These are phyloP conservation scores for Fulica atra DNA, from an alignment of 2,113 vertebrate genomes.

Conservation along the genomic window DNA sequence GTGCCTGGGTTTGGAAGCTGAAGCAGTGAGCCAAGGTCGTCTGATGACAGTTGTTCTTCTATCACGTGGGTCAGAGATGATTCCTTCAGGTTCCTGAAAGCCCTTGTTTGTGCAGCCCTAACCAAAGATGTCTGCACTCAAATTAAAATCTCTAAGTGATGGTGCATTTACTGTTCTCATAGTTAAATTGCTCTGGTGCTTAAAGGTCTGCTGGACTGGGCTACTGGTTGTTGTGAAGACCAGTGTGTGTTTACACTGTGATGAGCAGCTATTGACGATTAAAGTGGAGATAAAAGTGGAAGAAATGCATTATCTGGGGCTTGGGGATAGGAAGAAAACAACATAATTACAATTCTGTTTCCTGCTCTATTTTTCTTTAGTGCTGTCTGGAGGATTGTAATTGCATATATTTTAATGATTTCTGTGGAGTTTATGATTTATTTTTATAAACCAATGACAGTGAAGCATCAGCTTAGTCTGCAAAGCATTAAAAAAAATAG, in stretches of 20 bases:
- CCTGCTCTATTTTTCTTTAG: neutral
- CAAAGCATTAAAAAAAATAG: neutral
- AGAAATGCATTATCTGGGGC: neutral
- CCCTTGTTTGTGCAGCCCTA: too few species aligned
- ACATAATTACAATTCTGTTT: neutral
- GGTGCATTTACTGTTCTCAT: neutral
- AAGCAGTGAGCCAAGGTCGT: neutral
- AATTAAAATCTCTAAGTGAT: neutral
- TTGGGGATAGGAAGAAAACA: neutral
- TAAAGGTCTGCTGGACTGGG: neutral
- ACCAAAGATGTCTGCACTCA: neutral
- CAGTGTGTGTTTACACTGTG: neutral
- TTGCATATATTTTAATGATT: neutral
- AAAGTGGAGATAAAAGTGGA: neutral
- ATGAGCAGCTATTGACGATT: neutral
- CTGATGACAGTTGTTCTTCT: neutral
- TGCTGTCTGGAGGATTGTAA: neutral
- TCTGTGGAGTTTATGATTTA: neutral
- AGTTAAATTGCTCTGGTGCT: too few species aligned
- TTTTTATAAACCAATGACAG: neutral
- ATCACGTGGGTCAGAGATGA: fast-evolving
- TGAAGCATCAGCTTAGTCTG: neutral
- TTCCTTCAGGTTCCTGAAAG: neutral
- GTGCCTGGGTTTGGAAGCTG: neutral
- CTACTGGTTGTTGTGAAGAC: too few species aligned